These are phyloP conservation scores for Corydoras maculifer DNA, from an alignment of 2,113 vertebrate species.

Conservation along the genomic window DNA sequence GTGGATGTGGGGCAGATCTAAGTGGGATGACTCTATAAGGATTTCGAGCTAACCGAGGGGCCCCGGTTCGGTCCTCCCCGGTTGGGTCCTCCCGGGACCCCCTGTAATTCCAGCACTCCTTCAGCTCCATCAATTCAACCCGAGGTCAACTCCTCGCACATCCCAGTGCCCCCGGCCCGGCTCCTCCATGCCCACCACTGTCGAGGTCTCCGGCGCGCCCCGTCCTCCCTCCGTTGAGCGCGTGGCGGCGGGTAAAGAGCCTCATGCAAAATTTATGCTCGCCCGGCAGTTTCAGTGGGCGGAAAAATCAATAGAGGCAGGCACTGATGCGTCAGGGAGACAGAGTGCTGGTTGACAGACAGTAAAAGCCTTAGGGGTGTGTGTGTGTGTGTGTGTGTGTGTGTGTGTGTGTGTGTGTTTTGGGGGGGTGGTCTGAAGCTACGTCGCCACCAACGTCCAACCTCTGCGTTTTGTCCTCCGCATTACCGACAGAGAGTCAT, in stretches of 20 bases:
- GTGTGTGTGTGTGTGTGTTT: background rate
- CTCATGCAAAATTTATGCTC: slow-evolving; percentile 99
- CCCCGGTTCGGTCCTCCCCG: background rate
- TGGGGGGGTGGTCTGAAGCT: slow-evolving; percentile 60
- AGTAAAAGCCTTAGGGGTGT: slow-evolving; percentile 96
- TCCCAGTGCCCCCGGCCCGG: slow-evolving; percentile 2
- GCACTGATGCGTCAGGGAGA: slow-evolving; percentile 93
- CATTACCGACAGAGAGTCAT: no score
- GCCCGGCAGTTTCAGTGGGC: slow-evolving; percentile 97
- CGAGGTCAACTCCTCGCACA: slow-evolving; percentile 5
- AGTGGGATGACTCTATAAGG: no score
- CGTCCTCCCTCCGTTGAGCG: slow-evolving; percentile 81
- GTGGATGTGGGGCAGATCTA: no score
- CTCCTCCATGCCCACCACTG: background rate
- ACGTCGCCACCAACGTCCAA: slow-evolving; percentile 35
- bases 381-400: slow-evolving; percentile 49
- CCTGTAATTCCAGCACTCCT: slow-evolving; percentile 37
- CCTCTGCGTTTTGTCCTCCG: slow-evolving; percentile 48
- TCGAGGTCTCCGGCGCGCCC: slow-evolving; percentile 21
- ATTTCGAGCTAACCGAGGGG: background rate
- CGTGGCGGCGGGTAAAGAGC: slow-evolving; percentile 94
- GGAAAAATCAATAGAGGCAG: slow-evolving; percentile 97
- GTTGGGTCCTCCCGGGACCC: background rate
- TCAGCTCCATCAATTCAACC: slow-evolving; percentile 52
- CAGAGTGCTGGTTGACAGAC: slow-evolving; percentile 98